Conservation (phyloP, 2,888 invertebrate species). For the Helicoverpa assulta region DNA sequence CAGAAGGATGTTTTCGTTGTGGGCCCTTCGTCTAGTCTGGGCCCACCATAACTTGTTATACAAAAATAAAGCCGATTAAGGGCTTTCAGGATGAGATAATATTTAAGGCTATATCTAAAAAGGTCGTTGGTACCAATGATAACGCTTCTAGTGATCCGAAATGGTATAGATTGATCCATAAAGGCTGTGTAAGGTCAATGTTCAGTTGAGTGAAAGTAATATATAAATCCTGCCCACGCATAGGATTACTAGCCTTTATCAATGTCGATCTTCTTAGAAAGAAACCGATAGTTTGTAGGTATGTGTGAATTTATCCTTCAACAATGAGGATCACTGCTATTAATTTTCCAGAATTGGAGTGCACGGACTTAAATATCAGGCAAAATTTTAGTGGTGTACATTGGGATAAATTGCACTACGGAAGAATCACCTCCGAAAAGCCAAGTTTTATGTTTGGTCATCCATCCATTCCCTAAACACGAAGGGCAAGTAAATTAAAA, state of each 20-base stretch:
- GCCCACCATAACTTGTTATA: not conserved
- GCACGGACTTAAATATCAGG: too few relatives aligned
- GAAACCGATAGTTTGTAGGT: not conserved
- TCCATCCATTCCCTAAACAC: too few relatives aligned
- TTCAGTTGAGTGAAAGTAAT: conserved; percentile 39
- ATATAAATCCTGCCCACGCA: conserved; percentile 24
- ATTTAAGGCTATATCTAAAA: conserved; percentile 19
- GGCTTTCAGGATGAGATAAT: conserved; percentile 1
- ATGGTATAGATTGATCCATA: conserved; percentile 11
- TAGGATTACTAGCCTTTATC: conserved; percentile 17
- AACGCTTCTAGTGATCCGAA: conserved; percentile 29
- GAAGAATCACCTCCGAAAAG: too few relatives aligned
- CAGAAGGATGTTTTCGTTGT: too few relatives aligned
- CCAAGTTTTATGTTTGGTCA: too few relatives aligned
- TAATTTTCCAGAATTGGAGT: too few relatives aligned
- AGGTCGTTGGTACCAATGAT: conserved; percentile 18
- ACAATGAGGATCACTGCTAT: too few relatives aligned
- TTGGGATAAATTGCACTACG: too few relatives aligned
- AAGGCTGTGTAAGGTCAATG: conserved; percentile 15
- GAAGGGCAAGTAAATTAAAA: too few relatives aligned
- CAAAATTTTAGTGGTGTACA: too few relatives aligned
- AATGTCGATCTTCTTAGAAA: conserved; percentile 1
- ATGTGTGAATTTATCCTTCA: too few relatives aligned
- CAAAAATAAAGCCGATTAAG: conserved; percentile 15
- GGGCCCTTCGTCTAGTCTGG: too few relatives aligned